Conservation (phyloP, 2,797 vertebrate genomes). For the Cottoperca gobio region DNA sequence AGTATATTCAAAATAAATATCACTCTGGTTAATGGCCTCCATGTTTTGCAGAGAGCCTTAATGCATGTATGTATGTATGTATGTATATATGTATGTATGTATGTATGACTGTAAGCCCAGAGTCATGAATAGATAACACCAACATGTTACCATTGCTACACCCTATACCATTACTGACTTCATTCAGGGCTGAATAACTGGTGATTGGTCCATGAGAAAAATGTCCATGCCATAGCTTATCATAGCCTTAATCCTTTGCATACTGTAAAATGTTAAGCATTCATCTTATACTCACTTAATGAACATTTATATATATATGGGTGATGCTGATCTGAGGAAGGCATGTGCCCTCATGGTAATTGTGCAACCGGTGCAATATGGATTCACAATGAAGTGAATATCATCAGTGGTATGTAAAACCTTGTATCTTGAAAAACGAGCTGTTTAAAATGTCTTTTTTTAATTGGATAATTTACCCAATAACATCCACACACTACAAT, state of each 20-base stretch:
- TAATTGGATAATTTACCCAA: constrained; percentile 12
- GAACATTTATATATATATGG: constrained; percentile 28
- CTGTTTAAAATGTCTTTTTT: background rate
- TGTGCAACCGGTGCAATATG: constrained; percentile 10
- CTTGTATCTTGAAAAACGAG: background rate
- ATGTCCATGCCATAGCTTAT: constrained; percentile 22
- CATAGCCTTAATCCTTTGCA: constrained; percentile 33
- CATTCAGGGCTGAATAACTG: constrained; percentile 28
- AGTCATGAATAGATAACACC: constrained; percentile 16
- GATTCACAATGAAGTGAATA: constrained; percentile 18
- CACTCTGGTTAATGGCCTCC: background rate
- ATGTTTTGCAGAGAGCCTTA: constrained; percentile 17
- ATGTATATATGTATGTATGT: constrained; percentile 29
- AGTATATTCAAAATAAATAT: constrained; percentile 20
- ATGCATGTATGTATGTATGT: constrained; percentile 27
- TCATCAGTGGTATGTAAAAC: constrained; percentile 8
- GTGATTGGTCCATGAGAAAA: constrained; percentile 34
- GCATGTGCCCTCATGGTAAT: constrained; percentile 13
- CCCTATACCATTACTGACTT: constrained; percentile 26
- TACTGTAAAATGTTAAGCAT: constrained; percentile 42
- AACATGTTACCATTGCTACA: constrained; percentile 1
- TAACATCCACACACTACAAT: constrained; percentile 28
- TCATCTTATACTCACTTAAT: constrained; percentile 38
- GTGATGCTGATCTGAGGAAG: constrained; percentile 34
- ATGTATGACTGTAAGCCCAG: constrained; percentile 19